A percentile compares a stretch with the other conserved stretches of the same genome.
These are phyloP conservation scores for Rhipidura dahli DNA, from an alignment of 2,113 vertebrate species.

Conservation along the genomic window DNA sequence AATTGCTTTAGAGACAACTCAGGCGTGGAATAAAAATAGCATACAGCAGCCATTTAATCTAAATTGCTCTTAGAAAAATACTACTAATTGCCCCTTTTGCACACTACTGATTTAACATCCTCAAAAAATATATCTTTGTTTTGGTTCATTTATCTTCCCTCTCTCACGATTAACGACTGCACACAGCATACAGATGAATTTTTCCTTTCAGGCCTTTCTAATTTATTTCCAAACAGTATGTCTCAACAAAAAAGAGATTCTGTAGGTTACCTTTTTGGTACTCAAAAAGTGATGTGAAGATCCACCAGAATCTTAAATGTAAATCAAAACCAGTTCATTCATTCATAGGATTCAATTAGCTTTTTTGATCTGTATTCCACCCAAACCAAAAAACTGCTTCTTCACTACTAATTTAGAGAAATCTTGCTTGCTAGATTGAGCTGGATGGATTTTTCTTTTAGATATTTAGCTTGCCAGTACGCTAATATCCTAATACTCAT, in stretches of 20 bases:
- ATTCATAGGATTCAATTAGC: neutral
- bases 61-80: constrained; percentile 61
- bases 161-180: neutral
- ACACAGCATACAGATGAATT: neutral
- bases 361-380: neutral
- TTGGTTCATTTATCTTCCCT: constrained; percentile 42
- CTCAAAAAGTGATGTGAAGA: neutral
- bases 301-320: constrained; percentile 1
- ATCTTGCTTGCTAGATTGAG: neutral
- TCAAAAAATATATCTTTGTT: constrained; percentile 52
- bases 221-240: constrained; percentile 8
- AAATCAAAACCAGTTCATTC: neutral
- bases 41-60: constrained; percentile 46
- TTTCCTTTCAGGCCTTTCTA: neutral
- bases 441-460: neutral
- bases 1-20: constrained; percentile 39
- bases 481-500: neutral
- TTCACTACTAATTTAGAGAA: neutral
- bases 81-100: constrained; percentile 57
- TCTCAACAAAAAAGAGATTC: neutral
- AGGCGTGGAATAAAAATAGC: constrained; percentile 51
- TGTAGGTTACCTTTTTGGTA: neutral
- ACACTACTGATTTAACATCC: constrained; percentile 37
- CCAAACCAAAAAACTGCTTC: neutral
- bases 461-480: neutral